Evolutionary conservation across 2,113 vertebrate genomes (phyloP), one percentile per base, ranked within the genome.

Genomic region (Proterorhinus semilunaris): DNA sequence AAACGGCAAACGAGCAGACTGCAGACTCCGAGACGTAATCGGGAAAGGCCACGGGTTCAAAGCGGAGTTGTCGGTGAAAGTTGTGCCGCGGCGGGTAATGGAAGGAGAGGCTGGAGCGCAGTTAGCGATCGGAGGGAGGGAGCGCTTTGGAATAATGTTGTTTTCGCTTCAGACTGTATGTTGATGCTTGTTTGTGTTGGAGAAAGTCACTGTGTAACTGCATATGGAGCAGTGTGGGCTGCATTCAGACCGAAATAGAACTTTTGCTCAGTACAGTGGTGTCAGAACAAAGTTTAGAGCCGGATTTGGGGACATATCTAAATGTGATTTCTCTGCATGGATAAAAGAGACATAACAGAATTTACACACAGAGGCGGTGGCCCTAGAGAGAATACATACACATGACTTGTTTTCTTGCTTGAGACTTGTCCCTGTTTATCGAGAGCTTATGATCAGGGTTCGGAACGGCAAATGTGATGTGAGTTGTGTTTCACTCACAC

Each of bases 21-120:
- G 71, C 45, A 68, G 65, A 76, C 77, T 76, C 62, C 7, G 45
- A 46, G 76, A 51, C 62, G 52, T 75, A 78, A 80, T 74, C 50
- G 49, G 59, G 10, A 68, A 69, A 75, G 73, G 80, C 67, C 63
- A 49, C 11, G 52, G 75, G 76, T 86, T 85, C 65, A 85, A 82
- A 85, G 79, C 70, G 10, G 68, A 79, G 71, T 78, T 68, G 62
- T 67, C 49, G 70, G 70, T 64, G 75, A 62, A 27, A 84, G 69
- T 81, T 83, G 61, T 77, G 66, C 76, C 3, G n/a, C 69, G 75
- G 70, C 49, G 49, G 62, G 61, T 75, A 66, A 66, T 72, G 63
- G 65, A 67, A 54, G 36, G 62, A 36, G 21, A 58, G n/a, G 64
- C 45, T 45, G n/a, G 65, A 75, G 64, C 71, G 1, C 21, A 50